Conservation (phyloP, 2,113 vertebrate genomes). For the Eptatretus burgeri region DNA sequence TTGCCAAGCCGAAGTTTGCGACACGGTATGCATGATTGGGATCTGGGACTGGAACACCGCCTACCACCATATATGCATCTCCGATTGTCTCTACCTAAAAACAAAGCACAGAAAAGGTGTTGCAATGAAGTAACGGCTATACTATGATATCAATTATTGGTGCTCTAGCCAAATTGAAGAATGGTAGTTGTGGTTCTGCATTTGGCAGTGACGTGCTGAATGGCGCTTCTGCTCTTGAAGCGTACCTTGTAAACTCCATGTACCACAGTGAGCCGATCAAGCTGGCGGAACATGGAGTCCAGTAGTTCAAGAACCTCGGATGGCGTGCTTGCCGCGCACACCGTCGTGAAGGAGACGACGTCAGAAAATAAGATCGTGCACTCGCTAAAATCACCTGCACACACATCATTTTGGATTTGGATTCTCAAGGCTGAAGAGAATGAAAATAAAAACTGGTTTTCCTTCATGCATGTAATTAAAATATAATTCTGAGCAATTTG, state of each 20-base stretch:
- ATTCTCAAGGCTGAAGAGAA: too few species aligned
- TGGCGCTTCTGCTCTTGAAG: too few species aligned
- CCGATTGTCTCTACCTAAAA: conserved; percentile 26
- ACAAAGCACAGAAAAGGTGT: too few species aligned
- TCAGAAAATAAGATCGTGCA: conserved; percentile 35
- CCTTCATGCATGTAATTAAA: too few species aligned
- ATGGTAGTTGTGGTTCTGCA: too few species aligned
- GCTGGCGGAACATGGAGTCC: conserved; percentile 31
- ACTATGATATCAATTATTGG: too few species aligned
- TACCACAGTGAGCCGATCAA: conserved; percentile 22
- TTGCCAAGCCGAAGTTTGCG: conserved; percentile 27
- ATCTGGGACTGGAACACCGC: conserved; percentile 17
- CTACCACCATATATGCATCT: conserved; percentile 28
- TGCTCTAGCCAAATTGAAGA: too few species aligned
- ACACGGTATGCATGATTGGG: conserved; percentile 18
- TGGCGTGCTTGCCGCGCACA: conserved; percentile 26
- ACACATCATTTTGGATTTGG: too few species aligned
- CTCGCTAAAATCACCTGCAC: conserved; percentile 25
- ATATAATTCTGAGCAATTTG: too few species aligned
- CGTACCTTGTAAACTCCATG: conserved; percentile 27
- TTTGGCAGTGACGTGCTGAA: too few species aligned
- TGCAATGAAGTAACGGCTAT: too few species aligned
- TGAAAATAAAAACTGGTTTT: too few species aligned
- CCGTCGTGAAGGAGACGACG: conserved; percentile 33
- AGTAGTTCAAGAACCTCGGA: conserved; percentile 28